A percentile compares a stretch with the other conserved stretches of the same genome.
Evolutionary conservation across 2,888 invertebrate species (phyloP).

Genomic region (Megalurothrips usitatus): DNA sequence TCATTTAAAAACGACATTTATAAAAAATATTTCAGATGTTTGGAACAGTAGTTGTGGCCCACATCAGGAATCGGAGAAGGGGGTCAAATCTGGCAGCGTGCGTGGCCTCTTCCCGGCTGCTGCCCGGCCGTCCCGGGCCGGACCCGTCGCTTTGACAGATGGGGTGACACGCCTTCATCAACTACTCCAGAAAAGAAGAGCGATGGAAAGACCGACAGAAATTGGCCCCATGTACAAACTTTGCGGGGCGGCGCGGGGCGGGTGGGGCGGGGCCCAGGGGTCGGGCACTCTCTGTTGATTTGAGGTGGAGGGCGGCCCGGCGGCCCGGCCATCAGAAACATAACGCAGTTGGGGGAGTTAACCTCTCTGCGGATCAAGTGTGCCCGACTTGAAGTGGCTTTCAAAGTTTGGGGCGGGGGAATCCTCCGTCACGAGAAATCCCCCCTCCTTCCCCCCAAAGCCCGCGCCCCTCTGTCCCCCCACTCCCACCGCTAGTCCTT

Average conservation of each 20-base stretch:
- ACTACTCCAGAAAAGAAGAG: not conserved
- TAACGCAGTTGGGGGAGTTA: not conserved
- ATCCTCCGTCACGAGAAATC: not conserved
- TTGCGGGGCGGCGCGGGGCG: not conserved
- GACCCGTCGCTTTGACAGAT: not conserved
- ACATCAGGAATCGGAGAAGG: too few relatives aligned
- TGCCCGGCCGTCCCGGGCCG: too few relatives aligned
- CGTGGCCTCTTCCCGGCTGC: too few relatives aligned
- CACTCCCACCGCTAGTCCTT: too few relatives aligned
- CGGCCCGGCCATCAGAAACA: not conserved
- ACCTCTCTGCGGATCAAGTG: constrained; percentile 9
- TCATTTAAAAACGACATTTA: too few relatives aligned
- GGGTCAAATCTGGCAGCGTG: too few relatives aligned
- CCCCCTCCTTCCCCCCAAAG: too few relatives aligned
- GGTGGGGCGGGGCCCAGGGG: not conserved
- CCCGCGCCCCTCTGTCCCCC: too few relatives aligned
- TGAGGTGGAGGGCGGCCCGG: not conserved
- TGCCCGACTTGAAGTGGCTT: not conserved
- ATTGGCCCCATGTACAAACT: not conserved
- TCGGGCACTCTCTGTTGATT: not conserved
- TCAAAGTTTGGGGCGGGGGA: not conserved
- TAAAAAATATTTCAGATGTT: too few relatives aligned
- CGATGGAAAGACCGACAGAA: not conserved
- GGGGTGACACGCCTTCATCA: constrained; percentile 2
- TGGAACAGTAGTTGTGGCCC: too few relatives aligned